Evolutionary conservation across 2,113 vertebrate species (phyloP), one percentile per base, ranked within the genome.

Genomic region (Carettochelys insculpta): DNA sequence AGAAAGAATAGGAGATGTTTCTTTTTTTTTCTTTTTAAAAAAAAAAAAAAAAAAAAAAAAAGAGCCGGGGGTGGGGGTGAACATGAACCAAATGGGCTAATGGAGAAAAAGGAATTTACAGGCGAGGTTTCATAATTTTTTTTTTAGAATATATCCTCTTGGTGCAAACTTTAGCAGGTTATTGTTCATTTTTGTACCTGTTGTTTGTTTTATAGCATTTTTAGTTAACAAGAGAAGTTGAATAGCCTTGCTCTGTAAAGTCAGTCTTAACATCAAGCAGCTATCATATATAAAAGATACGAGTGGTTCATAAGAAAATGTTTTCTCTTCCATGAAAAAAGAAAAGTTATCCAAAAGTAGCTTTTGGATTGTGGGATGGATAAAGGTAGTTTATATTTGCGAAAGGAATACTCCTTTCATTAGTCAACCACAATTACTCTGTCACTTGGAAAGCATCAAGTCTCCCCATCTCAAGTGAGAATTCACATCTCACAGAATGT

Each of bases 171-270:
- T 65, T 34, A n/a, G 58, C 27, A 24, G 68, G 8, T 24, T 50
- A 17, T 48, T 20, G 24, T 10, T 20, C 8, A 47, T 0, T 22
- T 83, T 92, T 3, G 25, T 0, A 0, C 4, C 61, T 78, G 6
- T 11, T 65, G 5, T 79, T 53, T 38, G 52, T 43, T 38, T 48
- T 73, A 0, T 0, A 1, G 19, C 3, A 51, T 0, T 12, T 79
- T 56, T 47, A 45, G 24, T 51, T 3, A 38, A 65, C 0, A 19
- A 2, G 10, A 68, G n/a, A 38, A 19, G 58, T 31, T 34, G 61
- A 11, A 11, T 50, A 68, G 61, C 38, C 19, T 38, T 8, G 38
- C 9, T 68, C 34, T 68, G 38, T 9, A 38, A 65, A 65, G 34
- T 17, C n/a, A 65, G 34, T 38, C 19, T 50, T 68, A 68, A 68